Evolutionary conservation across 2,888 invertebrate genomes (phyloP).

Genomic region (Hirtodrosophila trivittata): DNA sequence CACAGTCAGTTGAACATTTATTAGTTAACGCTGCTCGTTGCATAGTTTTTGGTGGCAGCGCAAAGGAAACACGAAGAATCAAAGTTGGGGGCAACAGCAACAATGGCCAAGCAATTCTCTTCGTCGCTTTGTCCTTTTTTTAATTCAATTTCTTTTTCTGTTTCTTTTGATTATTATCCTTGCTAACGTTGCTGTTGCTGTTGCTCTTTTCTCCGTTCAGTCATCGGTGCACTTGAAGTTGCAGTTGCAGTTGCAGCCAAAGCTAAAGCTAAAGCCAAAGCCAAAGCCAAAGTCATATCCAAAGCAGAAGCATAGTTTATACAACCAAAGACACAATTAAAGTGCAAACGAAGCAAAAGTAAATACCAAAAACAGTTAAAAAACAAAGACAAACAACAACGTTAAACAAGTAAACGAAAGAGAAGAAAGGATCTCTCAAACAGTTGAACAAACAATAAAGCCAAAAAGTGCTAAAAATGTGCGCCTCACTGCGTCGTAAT

Average conservation of each 20-base stretch:
- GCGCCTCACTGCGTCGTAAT: constrained; percentile 74
- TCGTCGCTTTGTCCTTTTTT: constrained; percentile 2
- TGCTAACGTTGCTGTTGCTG: constrained; percentile 9
- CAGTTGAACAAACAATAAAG: constrained; percentile 15
- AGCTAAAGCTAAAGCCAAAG: constrained; percentile 20
- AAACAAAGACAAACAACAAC: constrained; percentile 22
- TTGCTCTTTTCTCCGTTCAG: constrained; percentile 1
- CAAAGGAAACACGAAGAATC: constrained; percentile 24
- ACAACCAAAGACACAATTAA: constrained; percentile 21
- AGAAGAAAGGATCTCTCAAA: constrained; percentile 12
- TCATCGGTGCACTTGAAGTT: constrained; percentile 9
- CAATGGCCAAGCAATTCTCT: constrained; percentile 8
- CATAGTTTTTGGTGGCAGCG: constrained; percentile 64
- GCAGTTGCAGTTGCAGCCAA: constrained; percentile 39
- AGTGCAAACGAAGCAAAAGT: constrained; percentile 13
- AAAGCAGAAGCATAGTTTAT: constrained; percentile 2
- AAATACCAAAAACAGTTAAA: constrained; percentile 29
- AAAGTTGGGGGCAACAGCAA: constrained; percentile 17
- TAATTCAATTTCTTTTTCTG: neutral
- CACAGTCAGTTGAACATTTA: constrained; percentile 9
- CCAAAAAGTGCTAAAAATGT: constrained; percentile 65
- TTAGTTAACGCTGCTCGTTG: constrained; percentile 54
- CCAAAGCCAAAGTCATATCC: too few species aligned
- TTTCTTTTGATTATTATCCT: constrained; percentile 3
- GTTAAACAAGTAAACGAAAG: constrained; percentile 1